Base-by-base conservation (phyloP, 2,113 vertebrate species). In the Theristicus caerulescens region DNA sequence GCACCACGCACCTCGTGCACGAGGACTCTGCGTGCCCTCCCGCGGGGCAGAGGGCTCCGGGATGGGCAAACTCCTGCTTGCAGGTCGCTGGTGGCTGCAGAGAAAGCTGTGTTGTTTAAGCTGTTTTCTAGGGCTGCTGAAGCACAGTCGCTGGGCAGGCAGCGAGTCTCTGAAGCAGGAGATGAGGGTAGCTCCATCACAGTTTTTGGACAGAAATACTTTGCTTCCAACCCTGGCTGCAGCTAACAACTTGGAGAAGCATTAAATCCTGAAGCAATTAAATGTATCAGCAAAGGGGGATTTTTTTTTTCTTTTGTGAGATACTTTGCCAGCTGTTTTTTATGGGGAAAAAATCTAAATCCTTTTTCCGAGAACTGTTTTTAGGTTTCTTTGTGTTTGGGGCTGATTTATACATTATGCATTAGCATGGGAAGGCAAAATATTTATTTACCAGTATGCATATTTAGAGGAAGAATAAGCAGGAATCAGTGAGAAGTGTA, bases 301-400 rank as follows among this genome's bases (percentile, higher is more conserved):
- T 40, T 42, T 58, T 44, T 62, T 27, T 66, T 15, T 7, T 8
- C 21, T 93, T 79, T 57, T 82, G 61, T 82, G 83, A 92, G 61
- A 65, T 92, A 65, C 71, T 96, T 96, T 82, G 69, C 81, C 96
- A 97, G 93, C 95, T 95, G 94, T 88, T 88, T 82, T 92, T 94
- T 94, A 67, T 86, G 83, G 84, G 18, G 32, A 6, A 8, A 38
- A 82, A 44, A 51, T 10, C 31, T 51, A 65, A 49, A 34, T 94
- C 70, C 86, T 95, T 94, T 92, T 91, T 64, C 11, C 89, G 91
- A 84, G 84, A 82, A 94, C 83, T 79, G 86, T 42, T 93, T 95
- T 94, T 89, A 94, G 69, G 36, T 84, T 96, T 96, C 80, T 76
- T 88, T 91, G 44, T 94, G 52, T 91, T 94, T 67, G 34, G 61